phyloP scores from a whole-genome alignment of 2,797 vertebrate genomes.

The Calcarius lapponicus region DNA sequence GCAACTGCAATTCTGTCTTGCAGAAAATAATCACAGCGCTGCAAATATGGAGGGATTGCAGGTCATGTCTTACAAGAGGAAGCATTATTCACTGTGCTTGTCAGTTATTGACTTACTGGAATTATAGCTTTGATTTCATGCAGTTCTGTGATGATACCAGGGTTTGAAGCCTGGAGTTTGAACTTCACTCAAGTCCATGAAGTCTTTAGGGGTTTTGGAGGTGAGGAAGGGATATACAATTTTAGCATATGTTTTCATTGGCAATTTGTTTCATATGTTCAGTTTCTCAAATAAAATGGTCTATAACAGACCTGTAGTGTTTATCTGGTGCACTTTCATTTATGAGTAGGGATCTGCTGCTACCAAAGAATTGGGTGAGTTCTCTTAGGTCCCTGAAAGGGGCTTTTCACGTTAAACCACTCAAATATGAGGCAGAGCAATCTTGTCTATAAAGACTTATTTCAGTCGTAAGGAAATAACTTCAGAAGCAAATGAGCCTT shows the following conservation, averaged over 20 bases:
- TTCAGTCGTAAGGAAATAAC: constrained; percentile 49
- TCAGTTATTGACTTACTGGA: not conserved
- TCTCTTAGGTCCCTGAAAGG: not conserved
- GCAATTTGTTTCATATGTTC: not conserved
- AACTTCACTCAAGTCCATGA: not conserved
- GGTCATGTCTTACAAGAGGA: not conserved
- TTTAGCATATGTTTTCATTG: not conserved
- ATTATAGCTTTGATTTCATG: constrained; percentile 1
- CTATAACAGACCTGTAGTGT: not conserved
- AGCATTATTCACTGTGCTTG: not conserved
- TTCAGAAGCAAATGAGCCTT: constrained; percentile 30
- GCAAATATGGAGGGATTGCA: not conserved
- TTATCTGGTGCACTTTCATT: not conserved
- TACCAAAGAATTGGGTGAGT: not conserved
- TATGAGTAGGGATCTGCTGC: not conserved
- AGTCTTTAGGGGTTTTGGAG: not conserved
- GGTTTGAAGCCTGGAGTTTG: not conserved
- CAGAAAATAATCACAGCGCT: not conserved
- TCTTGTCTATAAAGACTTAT: not conserved
- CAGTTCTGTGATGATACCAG: not conserved
- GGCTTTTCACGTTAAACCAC: not conserved
- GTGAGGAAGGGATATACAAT: not conserved
- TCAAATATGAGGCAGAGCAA: not conserved
- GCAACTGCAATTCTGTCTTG: not conserved
- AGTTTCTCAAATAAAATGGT: not conserved